Evolutionary conservation across 1,140 invertebrate species (phyloP), one percentile per base, ranked within the genome.

Genomic region (Ooceraea biroi): DNA sequence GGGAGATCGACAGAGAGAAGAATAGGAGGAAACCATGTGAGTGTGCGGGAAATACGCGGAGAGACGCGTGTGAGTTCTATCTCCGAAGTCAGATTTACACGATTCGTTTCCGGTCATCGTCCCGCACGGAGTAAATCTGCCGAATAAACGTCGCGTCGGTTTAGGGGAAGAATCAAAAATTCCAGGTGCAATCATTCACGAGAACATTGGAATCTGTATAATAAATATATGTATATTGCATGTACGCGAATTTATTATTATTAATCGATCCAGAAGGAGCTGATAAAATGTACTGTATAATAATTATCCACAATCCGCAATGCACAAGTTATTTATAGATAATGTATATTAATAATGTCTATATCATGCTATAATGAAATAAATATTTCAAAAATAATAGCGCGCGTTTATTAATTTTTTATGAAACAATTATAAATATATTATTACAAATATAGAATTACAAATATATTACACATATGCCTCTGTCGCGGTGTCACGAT

Each of bases 311-410:
- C 50, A 55, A 69, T 46, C 30, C 41, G 61, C 76, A 69, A 69
- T 69, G 30, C 65, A 17, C 12, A 55, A 66, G 57, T 69, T 69
- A 17, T 80, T 80, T 69, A 69, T 46, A 22, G 44, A 36, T 22
- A 44, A 68, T 52, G 36, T 66, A 22, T 50, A 36, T 22, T n/a
- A n/a, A 46, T 3, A 36, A 27, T 27, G 14, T 52, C 57, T 11
- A 14, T 19, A 48, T 48, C 44, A 36, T 63, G 58, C 17, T 30
- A 14, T 63, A 3, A 22, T 50, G n/a, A 12, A 3, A 22, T 50
- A 25, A 12, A 36, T 50, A 65, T 52, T 66, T 52, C 27, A 66
- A 50, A 19, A 52, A 8, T 36, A 50, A 46, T 27, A 25, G n/a
- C 41, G 10, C 0, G 12, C 1, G 11, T 44, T 41, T 50, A 19